A percentile compares a stretch with the other conserved stretches of the same genome.
These are phyloP conservation scores for Apodemia mormo DNA, from an alignment of 2,888 invertebrate species.

Conservation along the genomic window DNA sequence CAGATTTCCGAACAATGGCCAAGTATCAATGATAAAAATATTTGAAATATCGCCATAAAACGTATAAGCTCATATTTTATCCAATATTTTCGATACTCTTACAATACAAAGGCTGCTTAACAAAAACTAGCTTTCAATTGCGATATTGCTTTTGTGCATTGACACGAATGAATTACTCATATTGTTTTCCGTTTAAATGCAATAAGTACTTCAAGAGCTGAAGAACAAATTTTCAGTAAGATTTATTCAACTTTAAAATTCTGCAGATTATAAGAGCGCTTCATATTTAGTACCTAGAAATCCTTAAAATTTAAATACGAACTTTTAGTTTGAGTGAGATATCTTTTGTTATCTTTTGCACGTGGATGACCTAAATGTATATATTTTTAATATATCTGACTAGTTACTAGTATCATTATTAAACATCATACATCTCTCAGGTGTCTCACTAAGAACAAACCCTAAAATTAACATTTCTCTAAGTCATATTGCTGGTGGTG, in stretches of 20 bases:
- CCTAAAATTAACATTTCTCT: too few relatives aligned
- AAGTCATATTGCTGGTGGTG: too few relatives aligned
- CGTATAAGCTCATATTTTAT: conserved; percentile 31
- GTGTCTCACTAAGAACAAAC: too few relatives aligned
- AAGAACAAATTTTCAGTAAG: conserved; percentile 15
- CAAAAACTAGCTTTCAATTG: conserved; percentile 66
- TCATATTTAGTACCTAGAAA: too few relatives aligned
- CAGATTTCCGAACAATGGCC: not conserved
- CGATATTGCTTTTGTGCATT: conserved; percentile 72
- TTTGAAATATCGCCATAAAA: not conserved
- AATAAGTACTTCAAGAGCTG: conserved; percentile 38
- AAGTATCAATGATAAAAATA: conserved; percentile 4
- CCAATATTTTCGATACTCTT: conserved; percentile 53
- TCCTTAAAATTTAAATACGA: too few relatives aligned
- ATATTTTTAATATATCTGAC: too few relatives aligned
- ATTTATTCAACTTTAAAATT: conserved; percentile 41
- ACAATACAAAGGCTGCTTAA: conserved; percentile 71
- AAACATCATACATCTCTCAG: too few relatives aligned
- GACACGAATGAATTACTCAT: conserved; percentile 61
- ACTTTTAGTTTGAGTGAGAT: too few relatives aligned
- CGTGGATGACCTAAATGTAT: too few relatives aligned
- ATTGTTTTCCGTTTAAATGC: conserved; percentile 58
- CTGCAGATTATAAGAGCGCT: too few relatives aligned
- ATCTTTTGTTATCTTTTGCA: too few relatives aligned
- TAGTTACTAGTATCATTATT: too few relatives aligned